Conservation (phyloP, 2,113 vertebrate species). For the Telmatochromis sp. region DNA sequence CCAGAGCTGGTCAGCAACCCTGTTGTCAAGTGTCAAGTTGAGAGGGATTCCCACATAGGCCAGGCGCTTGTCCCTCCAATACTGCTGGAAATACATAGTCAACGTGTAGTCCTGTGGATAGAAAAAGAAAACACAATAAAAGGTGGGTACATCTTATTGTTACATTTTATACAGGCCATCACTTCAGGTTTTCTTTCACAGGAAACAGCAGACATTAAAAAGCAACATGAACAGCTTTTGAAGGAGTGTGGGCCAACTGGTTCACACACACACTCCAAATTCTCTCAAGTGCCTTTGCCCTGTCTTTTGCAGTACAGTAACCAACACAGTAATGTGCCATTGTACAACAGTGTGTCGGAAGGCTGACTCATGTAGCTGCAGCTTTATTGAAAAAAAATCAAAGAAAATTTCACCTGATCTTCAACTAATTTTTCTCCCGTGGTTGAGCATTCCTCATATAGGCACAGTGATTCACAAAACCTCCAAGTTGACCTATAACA, state of each 20-base stretch:
- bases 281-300: neutral
- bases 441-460: neutral
- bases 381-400: neutral
- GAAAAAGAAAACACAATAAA: neutral
- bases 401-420: neutral
- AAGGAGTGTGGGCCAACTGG: constrained; percentile 2
- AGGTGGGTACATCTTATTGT: neutral
- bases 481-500: neutral
- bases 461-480: constrained; percentile 6
- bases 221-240: neutral
- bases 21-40: constrained; percentile 90
- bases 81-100: constrained; percentile 97
- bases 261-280: neutral
- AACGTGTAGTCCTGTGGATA: constrained; percentile 85
- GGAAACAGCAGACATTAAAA: neutral
- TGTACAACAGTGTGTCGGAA: constrained; percentile 8
- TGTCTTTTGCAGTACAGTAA: constrained; percentile 5
- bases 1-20: constrained; percentile 94
- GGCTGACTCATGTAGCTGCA: constrained; percentile 31
- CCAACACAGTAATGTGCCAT: neutral
- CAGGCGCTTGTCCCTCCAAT: constrained; percentile 93
- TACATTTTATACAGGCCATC: neutral
- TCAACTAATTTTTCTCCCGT: neutral
- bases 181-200: neutral
- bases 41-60: constrained; percentile 90